Base-by-base conservation (phyloP, 2,113 vertebrate species). In the Hydropotes inermis region DNA sequence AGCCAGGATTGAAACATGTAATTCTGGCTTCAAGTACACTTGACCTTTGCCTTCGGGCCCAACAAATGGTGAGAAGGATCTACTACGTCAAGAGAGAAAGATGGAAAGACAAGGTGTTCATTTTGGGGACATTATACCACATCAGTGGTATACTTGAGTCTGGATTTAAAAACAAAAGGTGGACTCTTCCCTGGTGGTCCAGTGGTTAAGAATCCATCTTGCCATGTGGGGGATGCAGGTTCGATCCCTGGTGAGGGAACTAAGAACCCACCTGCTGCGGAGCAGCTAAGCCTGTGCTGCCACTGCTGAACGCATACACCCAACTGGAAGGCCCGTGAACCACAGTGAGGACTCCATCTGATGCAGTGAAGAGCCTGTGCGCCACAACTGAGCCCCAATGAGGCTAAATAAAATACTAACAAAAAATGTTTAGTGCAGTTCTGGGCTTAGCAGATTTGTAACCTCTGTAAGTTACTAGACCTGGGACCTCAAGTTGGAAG, bases 31-130 rank as follows among this genome's bases (percentile, higher is more conserved):
- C 82, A 76, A 19, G 58, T 45, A 70, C 16, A 8, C 43, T 70
- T 55, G 60, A 58, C 16, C 54, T 97, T 88, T 55, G 39, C 64
- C 50, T 70, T 93, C 60, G 82, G 76, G 55, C 57, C 70, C 94
- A 92, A 78, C 8, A 87, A 54, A 76, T 91, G 83, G 21, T 54
- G 52, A 82, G 81, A 95, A 96, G 52, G 43, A 61, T 64, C 78
- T n/a, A 36, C 14, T 47, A 1, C 57, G 50, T 60, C 39, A 92
- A 61, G 52, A 58, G 76, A 84, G 64, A 61, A 92, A 61, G 15
- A 25, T 64, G 13, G 36, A 60, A 76, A 92, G 11, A 54, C 25
- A 45, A 89, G 27, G 25, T 94, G 30, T 54, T 97, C 3, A 3
- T 84, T 15, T 67, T 17, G 79, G 39, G 21, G 21, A 2, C 27